A percentile compares a stretch with the other conserved stretches of the same genome.
Conservation (phyloP, 2,113 vertebrate genomes). For the Egretta garzetta region DNA sequence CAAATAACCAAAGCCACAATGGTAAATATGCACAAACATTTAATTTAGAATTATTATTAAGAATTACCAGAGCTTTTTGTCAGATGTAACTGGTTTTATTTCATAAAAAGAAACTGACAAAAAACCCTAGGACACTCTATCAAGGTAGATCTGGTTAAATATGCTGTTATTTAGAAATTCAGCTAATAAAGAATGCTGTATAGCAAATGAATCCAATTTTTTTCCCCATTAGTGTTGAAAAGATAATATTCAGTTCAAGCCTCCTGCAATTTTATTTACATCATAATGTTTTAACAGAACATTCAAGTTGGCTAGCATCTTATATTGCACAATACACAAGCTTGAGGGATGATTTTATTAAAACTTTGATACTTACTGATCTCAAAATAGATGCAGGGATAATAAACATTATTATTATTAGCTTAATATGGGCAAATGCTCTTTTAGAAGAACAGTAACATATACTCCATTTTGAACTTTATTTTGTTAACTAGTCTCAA, state of each 20-base stretch:
- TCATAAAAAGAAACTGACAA: background rate
- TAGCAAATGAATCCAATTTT: background rate
- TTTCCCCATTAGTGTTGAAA: background rate
- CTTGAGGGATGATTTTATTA: background rate
- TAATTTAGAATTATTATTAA: background rate
- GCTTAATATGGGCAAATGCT: background rate
- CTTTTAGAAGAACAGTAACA: background rate
- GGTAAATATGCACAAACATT: background rate
- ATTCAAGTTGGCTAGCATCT: background rate
- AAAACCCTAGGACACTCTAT: fast-evolving
- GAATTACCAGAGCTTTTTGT: background rate
- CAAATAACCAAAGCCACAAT: background rate
- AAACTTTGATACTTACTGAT: background rate
- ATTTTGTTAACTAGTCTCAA: background rate
- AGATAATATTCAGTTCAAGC: background rate
- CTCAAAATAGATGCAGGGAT: background rate
- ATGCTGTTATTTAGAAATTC: background rate
- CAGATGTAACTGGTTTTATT: background rate
- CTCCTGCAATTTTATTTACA: background rate
- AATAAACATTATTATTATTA: background rate
- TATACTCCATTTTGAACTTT: background rate
- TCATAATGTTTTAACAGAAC: background rate
- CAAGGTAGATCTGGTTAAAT: background rate
- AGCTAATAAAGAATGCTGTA: background rate
- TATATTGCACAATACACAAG: background rate